Evolutionary conservation across 2,797 vertebrate species (phyloP), one percentile per base, ranked within the genome.

Genomic region (Poeciliopsis turneri): DNA sequence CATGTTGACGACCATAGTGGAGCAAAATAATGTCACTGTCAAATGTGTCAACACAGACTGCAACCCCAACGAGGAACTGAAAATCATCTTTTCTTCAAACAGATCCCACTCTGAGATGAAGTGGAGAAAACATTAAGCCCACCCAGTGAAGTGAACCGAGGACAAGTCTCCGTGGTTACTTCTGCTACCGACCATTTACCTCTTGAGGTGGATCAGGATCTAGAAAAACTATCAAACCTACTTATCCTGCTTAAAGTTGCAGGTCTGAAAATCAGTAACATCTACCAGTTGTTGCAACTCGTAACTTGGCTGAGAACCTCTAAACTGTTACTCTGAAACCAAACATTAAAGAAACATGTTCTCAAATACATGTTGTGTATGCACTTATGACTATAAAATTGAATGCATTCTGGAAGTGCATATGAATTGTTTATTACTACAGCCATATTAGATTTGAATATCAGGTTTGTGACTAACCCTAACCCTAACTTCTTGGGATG

Each of bases 21-120:
- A 77, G 8, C 5, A 81, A 20, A 76, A 25, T 47, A 53, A 18
- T 15, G 72, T 25, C 73, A 77, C 15, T 43, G 36, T 51, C 20
- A 76, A 47, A 75, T 68, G 49, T 79, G 30, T 72, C 2, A 43
- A 77, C 64, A 77, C 30, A 51, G 28, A 74, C 46, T 81, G 55
- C 51, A 25, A 46, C 18, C 18, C 39, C 12, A 4, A 41, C n/a
- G 5, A 84, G 39, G 28, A 75, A 74, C 6, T 46, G 49, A 79
- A 68, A 61, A 15, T 28, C 15, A 33, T 61, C 57, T 61, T 30
- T 18, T 5, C 15, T 61, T 36, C 33, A 39, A 66, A 41, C 18
- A 68, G 8, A 68, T 11, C 36, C 18, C 30, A 64, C 59, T 33
- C 13, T 33, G 59, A 61, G 30, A 1, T 61, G 7, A 61, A 61